Conservation (phyloP, 2,113 vertebrate genomes). For the Marcusenius ussheri region DNA sequence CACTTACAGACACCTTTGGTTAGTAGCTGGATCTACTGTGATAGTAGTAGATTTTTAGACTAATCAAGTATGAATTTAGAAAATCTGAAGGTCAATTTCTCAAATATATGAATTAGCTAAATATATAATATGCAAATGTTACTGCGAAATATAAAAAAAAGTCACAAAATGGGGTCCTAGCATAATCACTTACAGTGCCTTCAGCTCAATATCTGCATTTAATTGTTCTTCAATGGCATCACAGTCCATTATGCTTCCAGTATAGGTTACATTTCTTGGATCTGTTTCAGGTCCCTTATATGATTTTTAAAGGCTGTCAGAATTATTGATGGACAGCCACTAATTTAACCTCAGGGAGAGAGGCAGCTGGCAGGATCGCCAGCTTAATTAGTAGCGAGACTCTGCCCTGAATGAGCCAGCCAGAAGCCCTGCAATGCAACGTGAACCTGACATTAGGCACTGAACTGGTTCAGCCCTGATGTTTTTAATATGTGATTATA, state of each 20-base stretch:
- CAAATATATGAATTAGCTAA: background rate
- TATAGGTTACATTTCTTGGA: background rate
- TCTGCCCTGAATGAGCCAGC: background rate
- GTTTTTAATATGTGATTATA: background rate
- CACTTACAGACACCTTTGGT: background rate
- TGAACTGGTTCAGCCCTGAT: background rate
- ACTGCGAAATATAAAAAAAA: background rate
- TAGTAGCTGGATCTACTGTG: background rate
- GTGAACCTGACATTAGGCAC: background rate
- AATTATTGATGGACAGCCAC: background rate
- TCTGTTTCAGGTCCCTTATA: background rate
- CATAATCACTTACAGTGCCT: background rate
- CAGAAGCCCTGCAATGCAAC: background rate
- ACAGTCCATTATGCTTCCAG: background rate
- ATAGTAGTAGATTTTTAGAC: background rate
- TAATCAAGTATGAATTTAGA: background rate
- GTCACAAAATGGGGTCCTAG: background rate
- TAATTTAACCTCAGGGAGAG: background rate
- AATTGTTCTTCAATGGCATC: background rate
- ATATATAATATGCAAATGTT: background rate
- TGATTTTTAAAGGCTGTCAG: background rate
- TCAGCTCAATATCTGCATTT: background rate
- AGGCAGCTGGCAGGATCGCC: background rate
- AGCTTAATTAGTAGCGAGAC: background rate
- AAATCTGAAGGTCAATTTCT: background rate